A percentile compares a stretch with the other conserved stretches of the same genome.
phyloP scores from a whole-genome alignment of 1,140 invertebrate species.

The Cepaea nemoralis region DNA sequence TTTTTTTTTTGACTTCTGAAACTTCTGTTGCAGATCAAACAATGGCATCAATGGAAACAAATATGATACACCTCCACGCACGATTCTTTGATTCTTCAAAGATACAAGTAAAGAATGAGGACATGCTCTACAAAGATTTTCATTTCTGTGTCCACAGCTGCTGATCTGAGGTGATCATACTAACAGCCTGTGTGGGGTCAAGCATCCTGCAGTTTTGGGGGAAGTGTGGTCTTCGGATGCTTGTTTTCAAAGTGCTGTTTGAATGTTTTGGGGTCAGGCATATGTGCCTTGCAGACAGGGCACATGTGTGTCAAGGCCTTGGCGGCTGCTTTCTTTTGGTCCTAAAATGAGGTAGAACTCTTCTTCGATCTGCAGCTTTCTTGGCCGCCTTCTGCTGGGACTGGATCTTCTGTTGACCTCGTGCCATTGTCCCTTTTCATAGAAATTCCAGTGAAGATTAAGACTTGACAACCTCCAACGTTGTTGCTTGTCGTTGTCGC shows the following conservation, averaged over 20 bases:
- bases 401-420: constrained; percentile 98
- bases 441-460: no score
- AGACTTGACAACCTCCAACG: no score
- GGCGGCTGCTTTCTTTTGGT: constrained; percentile 96
- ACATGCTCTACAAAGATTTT: no score
- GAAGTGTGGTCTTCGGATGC: constrained; percentile 95
- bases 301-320: constrained; percentile 93
- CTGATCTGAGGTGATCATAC: no score
- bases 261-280: constrained; percentile 99
- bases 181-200: background rate
- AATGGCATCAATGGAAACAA: no score
- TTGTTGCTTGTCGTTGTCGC: no score
- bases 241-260: constrained; percentile 99
- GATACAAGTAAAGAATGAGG: no score
- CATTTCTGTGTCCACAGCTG: no score
- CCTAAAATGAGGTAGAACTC: constrained; percentile 82
- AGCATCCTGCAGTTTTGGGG: constrained; percentile 91
- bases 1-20: no score
- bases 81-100: no score
- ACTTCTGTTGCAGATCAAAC: no score
- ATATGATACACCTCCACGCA: no score
- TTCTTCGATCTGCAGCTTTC: constrained; percentile 76
- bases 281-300: constrained; percentile 83
- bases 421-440: constrained; percentile 82
- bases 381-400: constrained; percentile 97